phyloP scores from a whole-genome alignment of 2,797 vertebrate genomes.

The Epinephelus awoara region DNA sequence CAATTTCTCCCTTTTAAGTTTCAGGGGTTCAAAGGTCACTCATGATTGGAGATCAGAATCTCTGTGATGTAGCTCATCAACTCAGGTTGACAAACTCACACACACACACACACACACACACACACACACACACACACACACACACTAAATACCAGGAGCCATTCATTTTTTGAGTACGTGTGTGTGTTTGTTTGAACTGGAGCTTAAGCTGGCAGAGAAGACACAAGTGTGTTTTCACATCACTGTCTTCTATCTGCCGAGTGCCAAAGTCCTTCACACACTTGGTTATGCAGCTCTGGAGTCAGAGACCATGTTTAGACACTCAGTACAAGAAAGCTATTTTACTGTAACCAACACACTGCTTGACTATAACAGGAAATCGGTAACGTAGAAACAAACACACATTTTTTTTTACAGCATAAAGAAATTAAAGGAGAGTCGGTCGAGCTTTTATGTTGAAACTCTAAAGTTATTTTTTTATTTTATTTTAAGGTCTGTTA shows the following conservation, averaged over 20 bases:
- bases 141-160: conserved; percentile 46
- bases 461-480: not conserved
- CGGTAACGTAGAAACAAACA: not conserved
- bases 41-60: conserved; percentile 21
- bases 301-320: conserved; percentile 30
- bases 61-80: conserved; percentile 53
- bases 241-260: conserved; percentile 25
- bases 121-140: conserved; percentile 6
- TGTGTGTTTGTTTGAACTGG: conserved; percentile 50
- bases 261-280: conserved; percentile 66
- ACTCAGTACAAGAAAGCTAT: conserved; percentile 18
- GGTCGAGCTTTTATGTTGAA: conserved; percentile 23
- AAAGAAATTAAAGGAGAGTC: conserved; percentile 14
- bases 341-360: conserved; percentile 25
- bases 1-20: conserved; percentile 17
- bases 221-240: conserved; percentile 31
- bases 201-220: conserved; percentile 45
- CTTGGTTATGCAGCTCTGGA: conserved; percentile 35
- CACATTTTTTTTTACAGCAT: conserved; percentile 14
- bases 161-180: conserved; percentile 22
- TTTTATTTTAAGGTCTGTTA: conserved; percentile 38
- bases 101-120: not conserved
- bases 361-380: conserved; percentile 13
- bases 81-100: conserved; percentile 56
- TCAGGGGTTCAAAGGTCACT: conserved; percentile 33